Conservation (phyloP, 2,797 vertebrate species). For the Sciurus vulgaris region DNA sequence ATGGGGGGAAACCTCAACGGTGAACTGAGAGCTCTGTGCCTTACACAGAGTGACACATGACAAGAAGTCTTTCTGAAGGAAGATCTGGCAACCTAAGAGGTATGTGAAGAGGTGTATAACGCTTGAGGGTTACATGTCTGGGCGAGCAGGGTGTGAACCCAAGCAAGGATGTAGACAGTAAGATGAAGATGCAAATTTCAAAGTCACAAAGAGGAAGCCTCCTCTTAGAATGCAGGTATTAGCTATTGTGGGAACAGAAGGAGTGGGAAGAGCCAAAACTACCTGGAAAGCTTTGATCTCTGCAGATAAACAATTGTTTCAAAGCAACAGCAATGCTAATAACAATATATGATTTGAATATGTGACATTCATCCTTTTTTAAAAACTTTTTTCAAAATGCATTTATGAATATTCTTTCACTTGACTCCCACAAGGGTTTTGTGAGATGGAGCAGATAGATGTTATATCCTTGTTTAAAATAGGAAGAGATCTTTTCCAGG, state of each 20-base stretch:
- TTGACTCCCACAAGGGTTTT: background rate
- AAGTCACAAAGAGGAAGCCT: background rate
- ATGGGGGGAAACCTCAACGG: background rate
- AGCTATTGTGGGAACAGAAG: background rate
- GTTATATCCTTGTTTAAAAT: conserved; percentile 6
- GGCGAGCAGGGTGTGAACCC: background rate
- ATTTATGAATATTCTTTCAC: background rate
- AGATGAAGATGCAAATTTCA: background rate
- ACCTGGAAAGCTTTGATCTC: background rate
- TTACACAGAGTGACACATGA: background rate
- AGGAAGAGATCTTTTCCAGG: background rate
- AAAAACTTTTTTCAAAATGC: background rate
- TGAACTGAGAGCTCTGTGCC: background rate
- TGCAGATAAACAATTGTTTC: background rate
- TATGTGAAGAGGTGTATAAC: accelerated
- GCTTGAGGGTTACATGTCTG: too few species aligned
- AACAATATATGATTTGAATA: background rate
- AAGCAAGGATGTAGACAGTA: background rate
- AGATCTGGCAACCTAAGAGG: background rate
- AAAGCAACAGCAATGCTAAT: background rate
- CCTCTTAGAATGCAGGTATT: background rate
- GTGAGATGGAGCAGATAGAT: background rate
- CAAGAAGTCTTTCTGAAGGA: background rate
- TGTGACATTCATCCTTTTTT: background rate
- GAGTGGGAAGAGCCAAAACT: background rate